phyloP scores from a whole-genome alignment of 2,888 invertebrate species.

The Apantesis nais region DNA sequence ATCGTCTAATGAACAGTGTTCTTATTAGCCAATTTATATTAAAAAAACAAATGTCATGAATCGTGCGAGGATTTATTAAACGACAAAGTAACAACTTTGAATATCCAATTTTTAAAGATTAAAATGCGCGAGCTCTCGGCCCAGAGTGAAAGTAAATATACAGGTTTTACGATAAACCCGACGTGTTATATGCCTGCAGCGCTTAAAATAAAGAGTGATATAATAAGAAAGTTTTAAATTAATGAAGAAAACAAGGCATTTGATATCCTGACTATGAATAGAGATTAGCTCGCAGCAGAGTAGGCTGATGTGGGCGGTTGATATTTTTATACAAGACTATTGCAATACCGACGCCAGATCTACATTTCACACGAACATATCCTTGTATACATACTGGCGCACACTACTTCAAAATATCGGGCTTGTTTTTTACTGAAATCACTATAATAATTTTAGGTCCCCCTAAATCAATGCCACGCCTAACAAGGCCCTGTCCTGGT shows the following conservation, averaged over 20 bases:
- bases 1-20: not conserved
- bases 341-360: not conserved
- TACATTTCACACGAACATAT: not conserved
- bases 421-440: not conserved
- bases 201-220: not conserved
- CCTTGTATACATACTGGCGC: not conserved
- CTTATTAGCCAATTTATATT: not conserved
- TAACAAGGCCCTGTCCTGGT: not conserved
- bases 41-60: not conserved
- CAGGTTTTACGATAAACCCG: conserved; percentile 30
- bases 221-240: conserved; percentile 2
- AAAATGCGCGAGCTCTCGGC: conserved; percentile 11
- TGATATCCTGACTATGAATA: not conserved
- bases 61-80: not conserved
- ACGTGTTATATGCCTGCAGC: not conserved
- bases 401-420: not conserved
- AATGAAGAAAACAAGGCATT: not conserved
- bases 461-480: not conserved
- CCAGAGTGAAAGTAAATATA: conserved; percentile 43
- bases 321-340: not conserved
- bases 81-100: conserved; percentile 2
- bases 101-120: conserved; percentile 29
- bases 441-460: not conserved
- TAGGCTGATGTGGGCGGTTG: not conserved
- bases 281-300: not conserved